Percentiles rank a stretch among this genome's conserved stretches.
phyloP scores from a whole-genome alignment of 2,888 invertebrate species.

The Lycocerus yunnanus region DNA sequence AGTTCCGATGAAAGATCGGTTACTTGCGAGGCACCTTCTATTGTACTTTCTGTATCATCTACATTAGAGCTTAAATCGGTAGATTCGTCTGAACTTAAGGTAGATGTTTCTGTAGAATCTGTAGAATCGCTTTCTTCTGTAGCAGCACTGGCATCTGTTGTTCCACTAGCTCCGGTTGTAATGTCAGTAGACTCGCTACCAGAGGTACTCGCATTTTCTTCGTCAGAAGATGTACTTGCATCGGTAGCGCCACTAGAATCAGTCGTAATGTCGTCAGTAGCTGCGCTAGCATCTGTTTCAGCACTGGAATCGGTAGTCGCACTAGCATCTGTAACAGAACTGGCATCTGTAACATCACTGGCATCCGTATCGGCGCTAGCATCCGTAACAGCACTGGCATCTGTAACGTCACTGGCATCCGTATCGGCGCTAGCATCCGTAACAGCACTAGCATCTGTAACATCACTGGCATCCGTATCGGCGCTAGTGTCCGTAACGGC shows the following conservation, averaged over 20 bases:
- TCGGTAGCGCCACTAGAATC: slow-evolving; percentile 29
- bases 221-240: slow-evolving; percentile 14
- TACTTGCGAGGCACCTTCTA: not conserved
- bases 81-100: not conserved
- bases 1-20: not conserved
- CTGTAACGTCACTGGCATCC: not conserved
- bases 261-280: not conserved
- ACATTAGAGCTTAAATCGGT: not conserved
- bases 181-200: not conserved
- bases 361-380: no score
- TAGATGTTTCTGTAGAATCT: not conserved
- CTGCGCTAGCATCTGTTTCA: not conserved
- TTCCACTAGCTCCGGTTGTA: not conserved
- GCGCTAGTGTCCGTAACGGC: not conserved
- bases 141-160: slow-evolving; percentile 4
- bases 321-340: not conserved
- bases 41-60: not conserved
- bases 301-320: not conserved
- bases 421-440: not conserved
- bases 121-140: not conserved
- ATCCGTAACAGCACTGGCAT: not conserved
- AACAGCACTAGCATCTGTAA: not conserved
- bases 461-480: not conserved
- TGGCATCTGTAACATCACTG: no score
- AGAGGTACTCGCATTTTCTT: not conserved